Base-by-base conservation (phyloP, 2,113 vertebrate genomes). In the Erythrolamprus reginae region DNA sequence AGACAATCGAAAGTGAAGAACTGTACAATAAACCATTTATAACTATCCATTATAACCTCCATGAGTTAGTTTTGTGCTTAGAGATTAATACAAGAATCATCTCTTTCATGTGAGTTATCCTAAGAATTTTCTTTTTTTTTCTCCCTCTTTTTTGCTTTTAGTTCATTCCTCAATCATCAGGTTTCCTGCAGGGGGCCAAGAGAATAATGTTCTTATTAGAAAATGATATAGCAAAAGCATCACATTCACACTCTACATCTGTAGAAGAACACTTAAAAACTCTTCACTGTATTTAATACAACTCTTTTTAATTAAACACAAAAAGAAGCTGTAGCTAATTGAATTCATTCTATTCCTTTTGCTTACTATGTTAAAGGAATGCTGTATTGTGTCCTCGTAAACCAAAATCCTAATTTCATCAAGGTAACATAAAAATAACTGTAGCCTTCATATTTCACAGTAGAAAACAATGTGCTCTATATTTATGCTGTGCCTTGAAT, bases 401-500 rank as follows among this genome's bases (percentile, higher is more conserved):
- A 95, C 89, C 19, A 7, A 91, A 94, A 94, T 96, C 88, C 10
- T 95, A 96, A 96, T 97, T 97, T 96, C 93, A 95, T 93, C 0
- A 0, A 95, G 97, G 96, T 91, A 95, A 88, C 94, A 90, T 91
- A 90, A 92, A 95, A 94, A 93, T 94, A 95, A 48, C 87, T 10
- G 8, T 93, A 86, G 24, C 52, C 91, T 95, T 96, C 94, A 95
- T 95, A 97, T 93, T 92, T 94, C 48, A 92, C 95, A 94, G 94
- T 95, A 94, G 94, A 96, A 42, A 82, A 48, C 52, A 48, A 96
- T 96, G 94, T 96, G 96, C 92, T 90, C 87, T 93, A 96, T 94
- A 97, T 97, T 97, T 97, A 97, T 97, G 95, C 91, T 95, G 96
- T 97, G 96, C 95, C 96, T 97, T 97, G 96, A 97, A 96, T 94